phyloP scores from a whole-genome alignment of 1,140 invertebrate species.

The Octopus bimaculoides region DNA sequence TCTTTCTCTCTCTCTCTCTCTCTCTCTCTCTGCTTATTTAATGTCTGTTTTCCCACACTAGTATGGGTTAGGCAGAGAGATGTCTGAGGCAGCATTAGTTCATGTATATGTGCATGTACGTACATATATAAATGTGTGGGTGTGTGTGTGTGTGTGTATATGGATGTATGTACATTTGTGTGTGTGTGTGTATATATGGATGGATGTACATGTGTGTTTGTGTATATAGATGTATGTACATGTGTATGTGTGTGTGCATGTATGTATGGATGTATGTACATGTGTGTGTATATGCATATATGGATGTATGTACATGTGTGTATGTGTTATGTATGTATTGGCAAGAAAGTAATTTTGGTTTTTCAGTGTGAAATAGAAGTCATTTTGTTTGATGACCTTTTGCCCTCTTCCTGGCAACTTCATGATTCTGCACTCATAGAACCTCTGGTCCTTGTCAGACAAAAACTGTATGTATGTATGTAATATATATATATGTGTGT shows the following conservation, averaged over 20 bases:
- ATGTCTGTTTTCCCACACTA: not conserved
- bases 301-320: not conserved
- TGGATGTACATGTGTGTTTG: not conserved
- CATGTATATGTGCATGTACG: not conserved
- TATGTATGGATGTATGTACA: not conserved
- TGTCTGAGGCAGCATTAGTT: not conserved
- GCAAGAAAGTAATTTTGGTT: too few relatives aligned
- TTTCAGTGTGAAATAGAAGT: too few relatives aligned
- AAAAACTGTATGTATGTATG: too few relatives aligned
- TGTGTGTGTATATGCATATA: not conserved
- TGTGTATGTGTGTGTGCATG: constrained; percentile 10
- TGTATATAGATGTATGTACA: not conserved
- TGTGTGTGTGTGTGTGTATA: not conserved
- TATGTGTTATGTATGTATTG: not conserved
- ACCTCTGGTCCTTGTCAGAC: too few relatives aligned
- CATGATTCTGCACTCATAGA: too few relatives aligned
- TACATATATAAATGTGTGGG: not conserved
- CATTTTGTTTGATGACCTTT: too few relatives aligned
- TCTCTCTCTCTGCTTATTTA: too few relatives aligned
- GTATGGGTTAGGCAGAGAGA: not conserved
- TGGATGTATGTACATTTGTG: not conserved
- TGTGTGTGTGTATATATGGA: not conserved
- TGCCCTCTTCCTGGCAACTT: too few relatives aligned
- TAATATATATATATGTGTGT: not conserved
- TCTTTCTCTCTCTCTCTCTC: too few relatives aligned